A percentile compares a stretch with the other conserved stretches of the same genome.
These are phyloP conservation scores for Sebastes itinus DNA, from an alignment of 2,797 vertebrate species.

Conservation along the genomic window DNA sequence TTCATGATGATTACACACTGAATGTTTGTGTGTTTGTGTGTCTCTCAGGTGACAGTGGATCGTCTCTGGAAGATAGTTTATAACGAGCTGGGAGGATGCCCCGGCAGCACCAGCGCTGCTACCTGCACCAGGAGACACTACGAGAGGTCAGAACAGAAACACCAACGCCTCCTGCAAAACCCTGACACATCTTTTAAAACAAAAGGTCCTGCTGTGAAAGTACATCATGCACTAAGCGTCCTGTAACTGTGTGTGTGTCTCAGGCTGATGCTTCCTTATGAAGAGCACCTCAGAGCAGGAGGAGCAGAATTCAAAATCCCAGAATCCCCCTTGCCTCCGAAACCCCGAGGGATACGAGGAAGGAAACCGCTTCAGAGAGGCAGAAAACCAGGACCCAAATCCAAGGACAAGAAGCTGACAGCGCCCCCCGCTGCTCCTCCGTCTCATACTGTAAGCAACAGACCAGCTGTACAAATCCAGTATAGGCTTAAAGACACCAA, in stretches of 20 bases:
- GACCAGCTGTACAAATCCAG: neutral
- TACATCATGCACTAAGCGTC: neutral
- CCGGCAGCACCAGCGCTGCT: conserved; percentile 87
- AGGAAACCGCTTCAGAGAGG: conserved; percentile 67
- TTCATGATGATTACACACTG: neutral
- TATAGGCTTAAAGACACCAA: neutral
- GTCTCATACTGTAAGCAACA: conserved; percentile 29
- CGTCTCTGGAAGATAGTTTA: conserved; percentile 87
- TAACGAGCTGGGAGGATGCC: conserved; percentile 85
- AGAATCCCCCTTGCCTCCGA: conserved; percentile 43
- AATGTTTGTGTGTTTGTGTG: neutral
- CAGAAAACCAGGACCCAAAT: conserved; percentile 61
- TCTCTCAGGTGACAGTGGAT: conserved; percentile 78
- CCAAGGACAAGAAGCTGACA: conserved; percentile 59
- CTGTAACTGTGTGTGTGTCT: conserved; percentile 2
- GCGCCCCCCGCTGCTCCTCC: neutral
- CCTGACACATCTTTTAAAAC: neutral
- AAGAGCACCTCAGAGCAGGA: conserved; percentile 78
- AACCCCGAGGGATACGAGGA: conserved; percentile 64
- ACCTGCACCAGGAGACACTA: conserved; percentile 88
- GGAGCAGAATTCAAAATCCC: conserved; percentile 73
- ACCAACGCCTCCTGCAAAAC: fast-evolving
- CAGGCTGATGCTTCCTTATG: conserved; percentile 85
- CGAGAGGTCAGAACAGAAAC: conserved; percentile 73
- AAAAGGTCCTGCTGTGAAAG: neutral